Percentiles rank a stretch among this genome's conserved stretches.
Evolutionary conservation across 2,113 vertebrate genomes (phyloP).

Genomic region (Lonchura striata): DNA sequence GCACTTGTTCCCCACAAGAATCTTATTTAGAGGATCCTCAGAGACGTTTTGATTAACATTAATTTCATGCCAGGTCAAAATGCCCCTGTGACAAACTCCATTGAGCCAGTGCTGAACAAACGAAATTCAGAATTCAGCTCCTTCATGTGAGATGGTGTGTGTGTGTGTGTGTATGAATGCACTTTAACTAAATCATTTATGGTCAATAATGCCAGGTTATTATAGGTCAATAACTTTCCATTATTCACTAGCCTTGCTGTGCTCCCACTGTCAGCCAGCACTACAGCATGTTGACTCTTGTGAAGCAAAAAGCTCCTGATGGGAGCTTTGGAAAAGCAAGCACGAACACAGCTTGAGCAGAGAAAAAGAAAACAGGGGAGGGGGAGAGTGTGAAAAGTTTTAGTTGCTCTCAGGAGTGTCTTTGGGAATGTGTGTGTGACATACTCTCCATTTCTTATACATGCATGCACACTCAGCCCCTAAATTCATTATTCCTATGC

Average conservation of each 20-base stretch:
- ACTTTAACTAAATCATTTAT: slow-evolving; percentile 71
- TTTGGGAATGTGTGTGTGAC: background rate
- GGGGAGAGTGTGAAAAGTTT: slow-evolving; percentile 11
- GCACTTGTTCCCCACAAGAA: background rate
- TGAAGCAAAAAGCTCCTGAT: slow-evolving; percentile 61
- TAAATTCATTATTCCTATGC: background rate
- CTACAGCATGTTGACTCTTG: slow-evolving; percentile 10
- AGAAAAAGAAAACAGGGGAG: slow-evolving; percentile 12
- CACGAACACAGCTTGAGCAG: slow-evolving; percentile 35
- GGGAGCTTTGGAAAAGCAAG: slow-evolving; percentile 59
- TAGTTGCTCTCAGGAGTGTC: background rate
- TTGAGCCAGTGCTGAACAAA: background rate
- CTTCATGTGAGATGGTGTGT: background rate
- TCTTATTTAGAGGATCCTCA: background rate
- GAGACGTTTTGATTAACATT: background rate
- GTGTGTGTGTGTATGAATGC: background rate
- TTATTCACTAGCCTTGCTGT: slow-evolving; percentile 67
- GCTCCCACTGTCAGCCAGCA: slow-evolving; percentile 53
- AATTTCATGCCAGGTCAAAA: background rate
- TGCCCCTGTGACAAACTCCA: background rate
- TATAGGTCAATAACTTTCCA: slow-evolving; percentile 72
- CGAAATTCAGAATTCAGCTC: slow-evolving; percentile 23
- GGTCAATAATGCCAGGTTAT: slow-evolving; percentile 73
- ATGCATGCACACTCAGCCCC: background rate
- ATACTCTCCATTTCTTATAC: background rate